Evolutionary conservation across 2,113 vertebrate genomes (phyloP), one percentile per base, ranked within the genome.

Genomic region (Hystrix cristata): DNA sequence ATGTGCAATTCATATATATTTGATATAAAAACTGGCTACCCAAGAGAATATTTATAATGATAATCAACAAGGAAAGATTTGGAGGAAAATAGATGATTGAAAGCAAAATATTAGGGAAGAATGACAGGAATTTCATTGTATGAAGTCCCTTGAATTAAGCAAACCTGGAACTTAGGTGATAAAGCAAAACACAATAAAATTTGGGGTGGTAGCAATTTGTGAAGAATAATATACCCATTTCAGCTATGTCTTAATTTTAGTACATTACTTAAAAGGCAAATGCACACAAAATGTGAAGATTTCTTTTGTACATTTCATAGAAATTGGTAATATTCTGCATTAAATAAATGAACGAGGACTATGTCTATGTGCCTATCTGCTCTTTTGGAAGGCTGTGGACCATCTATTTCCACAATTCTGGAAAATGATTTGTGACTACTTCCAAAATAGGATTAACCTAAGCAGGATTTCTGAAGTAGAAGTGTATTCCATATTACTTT

Each of bases 401-500:
- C 7, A 5, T 83, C 91, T 80, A 79, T 69, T 89, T 95, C 34
- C 91, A 34, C 67, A 86, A 80, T 60, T 13, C 18, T 95, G 48
- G 29, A 87, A 90, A 78, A 84, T 72, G n/a, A 29, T 65, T 78
- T 90, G 65, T 83, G 72, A 89, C 15, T 65, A 31, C 80, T 96
- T 97, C 43, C 64, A 81, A 95, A 97, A 79, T 14, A 91, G 18
- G 29, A 86, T 92, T 57, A 91, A 29, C 46, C 60, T 55, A 81
- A 76, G 53, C 43, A 79, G 57, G 67, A 95, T 92, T 98, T 38
- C 94, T 95, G 15, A 91, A 97, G 59, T 53, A 87, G 21, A 87
- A 86, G 19, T 69, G 16, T 87, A 64, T 95, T 76, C 80, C 91
- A 87, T 29, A 59, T 34, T 95, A 64, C 93, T 74, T 62, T 94